Percentiles rank a stretch among this genome's conserved stretches.
These are phyloP conservation scores for Periparus ater DNA, from an alignment of 2,797 vertebrate species.

Conservation along the genomic window DNA sequence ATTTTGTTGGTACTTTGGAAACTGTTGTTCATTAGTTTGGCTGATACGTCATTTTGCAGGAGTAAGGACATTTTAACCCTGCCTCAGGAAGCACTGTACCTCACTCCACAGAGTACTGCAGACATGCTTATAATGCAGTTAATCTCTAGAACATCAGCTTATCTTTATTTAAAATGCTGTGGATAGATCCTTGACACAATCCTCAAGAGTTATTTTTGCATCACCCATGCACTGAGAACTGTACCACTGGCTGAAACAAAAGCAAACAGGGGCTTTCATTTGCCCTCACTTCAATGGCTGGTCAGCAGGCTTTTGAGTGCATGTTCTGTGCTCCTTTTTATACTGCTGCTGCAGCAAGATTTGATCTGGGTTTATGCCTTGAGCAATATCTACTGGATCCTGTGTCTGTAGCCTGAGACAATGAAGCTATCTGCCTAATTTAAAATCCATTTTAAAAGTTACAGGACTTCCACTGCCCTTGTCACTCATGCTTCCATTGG, in stretches of 20 bases:
- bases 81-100: neutral
- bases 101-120: neutral
- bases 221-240: neutral
- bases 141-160: neutral
- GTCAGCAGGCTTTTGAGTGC: neutral
- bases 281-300: neutral
- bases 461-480: neutral
- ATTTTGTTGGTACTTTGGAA: neutral
- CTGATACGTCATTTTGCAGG: neutral
- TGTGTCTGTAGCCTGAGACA: constrained; percentile 26
- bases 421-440: neutral
- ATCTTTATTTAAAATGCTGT: neutral
- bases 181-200: neutral
- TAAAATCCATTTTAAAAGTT: constrained; percentile 27
- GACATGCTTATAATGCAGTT: neutral
- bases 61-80: neutral
- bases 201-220: neutral
- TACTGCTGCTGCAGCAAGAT: constrained; percentile 38
- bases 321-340: neutral
- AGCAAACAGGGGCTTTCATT: neutral
- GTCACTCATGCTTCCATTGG: neutral
- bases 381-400: constrained; percentile 10
- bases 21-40: neutral
- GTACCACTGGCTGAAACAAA: neutral
- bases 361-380: constrained; percentile 20